Percentiles rank a stretch among this genome's conserved stretches.
Evolutionary conservation across 2,888 invertebrate genomes (phyloP).

Genomic region (Ennomos quercinarius): DNA sequence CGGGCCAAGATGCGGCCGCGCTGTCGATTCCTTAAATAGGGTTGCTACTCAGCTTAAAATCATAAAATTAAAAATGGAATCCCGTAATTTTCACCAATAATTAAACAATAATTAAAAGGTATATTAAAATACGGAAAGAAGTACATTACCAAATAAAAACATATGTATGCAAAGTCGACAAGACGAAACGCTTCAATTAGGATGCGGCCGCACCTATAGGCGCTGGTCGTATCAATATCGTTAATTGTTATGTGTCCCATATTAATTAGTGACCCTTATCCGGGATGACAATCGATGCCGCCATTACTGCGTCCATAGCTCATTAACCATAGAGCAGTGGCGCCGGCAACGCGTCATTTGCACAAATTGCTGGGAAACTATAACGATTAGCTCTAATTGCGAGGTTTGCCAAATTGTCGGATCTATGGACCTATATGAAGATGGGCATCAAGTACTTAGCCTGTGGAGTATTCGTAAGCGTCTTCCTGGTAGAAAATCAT

Average conservation of each 20-base stretch:
- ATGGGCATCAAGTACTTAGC: neutral
- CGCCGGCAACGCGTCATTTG: conserved; percentile 66
- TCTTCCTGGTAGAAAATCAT: too few relatives aligned
- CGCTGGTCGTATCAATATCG: conserved; percentile 37
- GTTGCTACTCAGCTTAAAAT: conserved; percentile 43
- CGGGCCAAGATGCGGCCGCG: conserved; percentile 63
- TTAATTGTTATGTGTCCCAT: conserved; percentile 36
- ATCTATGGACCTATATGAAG: conserved; percentile 51
- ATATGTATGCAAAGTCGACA: neutral
- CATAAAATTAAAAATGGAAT: too few relatives aligned
- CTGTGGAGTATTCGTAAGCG: too few relatives aligned
- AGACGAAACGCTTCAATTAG: conserved; percentile 5
- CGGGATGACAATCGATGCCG: conserved; percentile 53
- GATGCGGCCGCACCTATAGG: conserved; percentile 3
- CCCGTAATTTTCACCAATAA: too few relatives aligned
- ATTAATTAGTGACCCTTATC: conserved; percentile 38
- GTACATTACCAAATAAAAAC: too few relatives aligned
- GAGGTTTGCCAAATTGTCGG: conserved; percentile 68
- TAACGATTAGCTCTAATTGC: conserved; percentile 74
- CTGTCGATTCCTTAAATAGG: conserved; percentile 66
- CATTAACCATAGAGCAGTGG: conserved; percentile 66
- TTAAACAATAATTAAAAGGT: too few relatives aligned
- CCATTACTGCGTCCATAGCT: conserved; percentile 63
- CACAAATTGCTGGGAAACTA: conserved; percentile 72
- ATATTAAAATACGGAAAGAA: too few relatives aligned